Conservation (phyloP, 1,140 invertebrate genomes). For the Leptinotarsa texana region DNA sequence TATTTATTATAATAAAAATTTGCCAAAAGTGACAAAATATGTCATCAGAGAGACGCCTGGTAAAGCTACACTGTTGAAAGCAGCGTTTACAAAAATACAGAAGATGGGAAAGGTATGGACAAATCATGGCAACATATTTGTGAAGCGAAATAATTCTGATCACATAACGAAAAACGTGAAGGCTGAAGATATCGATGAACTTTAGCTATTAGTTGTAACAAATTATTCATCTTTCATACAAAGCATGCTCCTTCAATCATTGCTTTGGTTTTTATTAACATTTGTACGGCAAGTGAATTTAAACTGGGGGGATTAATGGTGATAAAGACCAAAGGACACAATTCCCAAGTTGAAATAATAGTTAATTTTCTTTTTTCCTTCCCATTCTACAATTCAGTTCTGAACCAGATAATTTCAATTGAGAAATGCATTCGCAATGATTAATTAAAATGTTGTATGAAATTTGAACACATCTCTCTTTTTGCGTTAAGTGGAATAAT, state of each 20-base stretch:
- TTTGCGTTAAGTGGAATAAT: too few species aligned
- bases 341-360: too few species aligned
- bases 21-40: background rate
- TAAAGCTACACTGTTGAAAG: conserved; percentile 14
- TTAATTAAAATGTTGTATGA: too few species aligned
- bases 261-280: background rate
- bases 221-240: conserved; percentile 8
- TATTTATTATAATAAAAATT: conserved; percentile 4
- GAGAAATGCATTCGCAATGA: too few species aligned
- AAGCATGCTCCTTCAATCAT: conserved; percentile 2
- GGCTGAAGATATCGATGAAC: conserved; percentile 7
- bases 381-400: too few species aligned
- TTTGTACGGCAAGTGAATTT: background rate
- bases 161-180: conserved; percentile 9
- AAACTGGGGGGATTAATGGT: conserved; percentile 6
- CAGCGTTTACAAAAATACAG: conserved; percentile 10
- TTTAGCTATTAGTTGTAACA: conserved; percentile 12
- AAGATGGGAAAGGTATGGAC: conserved; percentile 8
- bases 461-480: too few species aligned
- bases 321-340: too few species aligned
- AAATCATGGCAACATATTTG: conserved; percentile 12
- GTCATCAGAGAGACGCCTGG: conserved; percentile 8
- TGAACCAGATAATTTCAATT: too few species aligned
- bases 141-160: conserved; percentile 22
- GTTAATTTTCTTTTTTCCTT: too few species aligned